Percentiles rank a stretch among this genome's conserved stretches.
phyloP scores from a whole-genome alignment of 2,888 invertebrate species.

The Drosophila ezoana region DNA sequence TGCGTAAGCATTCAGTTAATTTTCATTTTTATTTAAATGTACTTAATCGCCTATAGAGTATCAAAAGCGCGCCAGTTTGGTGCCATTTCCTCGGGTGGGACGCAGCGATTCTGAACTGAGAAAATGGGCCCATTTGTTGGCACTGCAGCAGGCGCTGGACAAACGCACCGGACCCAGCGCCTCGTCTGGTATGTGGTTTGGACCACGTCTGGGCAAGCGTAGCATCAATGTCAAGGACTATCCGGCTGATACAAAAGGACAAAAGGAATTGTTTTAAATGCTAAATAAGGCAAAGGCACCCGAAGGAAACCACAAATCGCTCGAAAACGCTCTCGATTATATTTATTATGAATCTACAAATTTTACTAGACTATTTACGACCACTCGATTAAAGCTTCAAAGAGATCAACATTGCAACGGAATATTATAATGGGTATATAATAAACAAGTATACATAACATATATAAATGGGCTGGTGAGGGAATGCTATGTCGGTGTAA shows the following conservation, averaged over 20 bases:
- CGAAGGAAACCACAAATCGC: conserved; percentile 15
- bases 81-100: conserved; percentile 85
- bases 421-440: conserved; percentile 52
- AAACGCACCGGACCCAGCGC: conserved; percentile 84
- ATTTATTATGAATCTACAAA: conserved; percentile 14
- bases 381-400: conserved; percentile 27
- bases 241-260: conserved; percentile 40
- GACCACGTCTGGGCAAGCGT: conserved; percentile 88
- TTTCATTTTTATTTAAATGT: not conserved
- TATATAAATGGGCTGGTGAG: conserved; percentile 78
- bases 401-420: conserved; percentile 69
- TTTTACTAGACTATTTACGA: conserved; percentile 21
- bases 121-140: conserved; percentile 82
- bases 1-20: conserved; percentile 54
- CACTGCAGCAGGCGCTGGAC: conserved; percentile 82
- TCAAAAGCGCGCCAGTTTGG: conserved; percentile 84
- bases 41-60: conserved; percentile 61
- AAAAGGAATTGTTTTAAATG: conserved; percentile 66
- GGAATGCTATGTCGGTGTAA: conserved; percentile 71
- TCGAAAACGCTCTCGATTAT: conserved; percentile 25
- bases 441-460: conserved; percentile 30
- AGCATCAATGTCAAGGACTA: conserved; percentile 70
- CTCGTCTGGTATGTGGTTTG: conserved; percentile 88
- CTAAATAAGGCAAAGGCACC: not conserved
- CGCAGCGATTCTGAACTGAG: conserved; percentile 83